These are phyloP conservation scores for Nasonia vitripennis DNA, from an alignment of 1,140 invertebrate genomes.

Conservation along the genomic window DNA sequence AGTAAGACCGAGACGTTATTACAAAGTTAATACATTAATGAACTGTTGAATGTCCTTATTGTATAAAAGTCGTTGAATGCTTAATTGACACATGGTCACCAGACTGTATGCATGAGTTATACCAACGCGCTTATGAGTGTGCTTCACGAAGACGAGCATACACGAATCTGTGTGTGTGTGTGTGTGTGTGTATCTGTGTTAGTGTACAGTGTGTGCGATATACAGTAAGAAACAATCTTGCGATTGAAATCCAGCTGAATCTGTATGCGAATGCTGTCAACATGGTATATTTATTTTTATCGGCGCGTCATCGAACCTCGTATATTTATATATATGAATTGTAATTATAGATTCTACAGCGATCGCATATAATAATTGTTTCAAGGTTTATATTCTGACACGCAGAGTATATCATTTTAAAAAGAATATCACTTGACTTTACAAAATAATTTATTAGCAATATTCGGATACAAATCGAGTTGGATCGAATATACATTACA, in stretches of 20 bases:
- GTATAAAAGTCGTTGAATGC: neutral
- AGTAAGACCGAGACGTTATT: too few species aligned
- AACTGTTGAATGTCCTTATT: too few species aligned
- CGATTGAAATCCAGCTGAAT: conserved; percentile 7
- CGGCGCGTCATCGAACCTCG: neutral
- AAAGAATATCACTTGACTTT: conserved; percentile 33
- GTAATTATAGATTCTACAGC: conserved; percentile 7
- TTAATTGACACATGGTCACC: conserved; percentile 41
- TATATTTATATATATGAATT: conserved; percentile 7
- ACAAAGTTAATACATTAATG: too few species aligned
- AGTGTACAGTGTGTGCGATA: conserved; percentile 56
- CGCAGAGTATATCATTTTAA: conserved; percentile 17
- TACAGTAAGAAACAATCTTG: conserved; percentile 36
- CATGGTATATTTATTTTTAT: conserved; percentile 7
- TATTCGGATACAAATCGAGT: conserved; percentile 41
- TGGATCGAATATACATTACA: conserved; percentile 17
- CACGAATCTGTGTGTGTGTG: neutral
- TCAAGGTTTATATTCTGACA: conserved; percentile 1
- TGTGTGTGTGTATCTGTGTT: conserved; percentile 36
- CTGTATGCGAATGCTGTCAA: conserved; percentile 43
- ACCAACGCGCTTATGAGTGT: neutral
- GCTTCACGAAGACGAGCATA: neutral
- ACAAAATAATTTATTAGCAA: conserved; percentile 48
- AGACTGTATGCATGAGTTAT: neutral
- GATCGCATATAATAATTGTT: neutral